A percentile compares a stretch with the other conserved stretches of the same genome.
phyloP scores from a whole-genome alignment of 2,113 vertebrate species.

The Charadrius vociferus region DNA sequence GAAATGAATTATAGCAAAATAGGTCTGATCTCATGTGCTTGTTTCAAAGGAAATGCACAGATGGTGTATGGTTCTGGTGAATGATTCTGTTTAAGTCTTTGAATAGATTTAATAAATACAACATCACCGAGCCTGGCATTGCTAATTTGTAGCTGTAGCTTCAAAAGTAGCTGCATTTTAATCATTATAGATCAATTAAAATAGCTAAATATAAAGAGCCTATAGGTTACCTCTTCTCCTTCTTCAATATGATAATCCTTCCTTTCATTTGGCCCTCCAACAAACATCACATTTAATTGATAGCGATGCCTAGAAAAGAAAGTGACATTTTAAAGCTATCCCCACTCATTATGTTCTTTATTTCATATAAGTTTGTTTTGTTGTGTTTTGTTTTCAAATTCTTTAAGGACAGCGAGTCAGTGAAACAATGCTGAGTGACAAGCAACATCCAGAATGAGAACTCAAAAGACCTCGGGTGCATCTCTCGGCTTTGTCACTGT shows the following conservation, averaged over 20 bases:
- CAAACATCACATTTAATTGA: constrained; percentile 94
- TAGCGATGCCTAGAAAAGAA: constrained; percentile 76
- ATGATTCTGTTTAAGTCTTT: not conserved
- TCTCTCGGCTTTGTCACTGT: not conserved
- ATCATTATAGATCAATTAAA: not conserved
- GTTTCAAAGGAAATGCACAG: constrained; percentile 8
- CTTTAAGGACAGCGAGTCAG: not conserved
- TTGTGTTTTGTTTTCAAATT: not conserved
- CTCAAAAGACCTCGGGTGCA: not conserved
- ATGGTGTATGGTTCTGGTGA: not conserved
- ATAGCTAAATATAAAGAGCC: not conserved
- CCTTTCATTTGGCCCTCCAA: constrained; percentile 93
- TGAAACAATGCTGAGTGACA: not conserved
- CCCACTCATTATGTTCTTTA: not conserved
- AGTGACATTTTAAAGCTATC: not conserved
- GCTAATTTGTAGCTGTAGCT: not conserved
- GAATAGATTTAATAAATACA: not conserved
- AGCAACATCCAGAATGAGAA: not conserved
- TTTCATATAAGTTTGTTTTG: not conserved
- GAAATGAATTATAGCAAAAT: not conserved
- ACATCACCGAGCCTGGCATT: not conserved
- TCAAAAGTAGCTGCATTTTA: not conserved
- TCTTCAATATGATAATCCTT: constrained; percentile 98
- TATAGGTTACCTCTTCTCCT: constrained; percentile 92
- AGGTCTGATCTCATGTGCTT: not conserved